Percentiles rank a stretch among this genome's conserved stretches.
These are phyloP conservation scores for Tricholauxania praeusta DNA, from an alignment of 2,888 invertebrate species.

Conservation along the genomic window DNA sequence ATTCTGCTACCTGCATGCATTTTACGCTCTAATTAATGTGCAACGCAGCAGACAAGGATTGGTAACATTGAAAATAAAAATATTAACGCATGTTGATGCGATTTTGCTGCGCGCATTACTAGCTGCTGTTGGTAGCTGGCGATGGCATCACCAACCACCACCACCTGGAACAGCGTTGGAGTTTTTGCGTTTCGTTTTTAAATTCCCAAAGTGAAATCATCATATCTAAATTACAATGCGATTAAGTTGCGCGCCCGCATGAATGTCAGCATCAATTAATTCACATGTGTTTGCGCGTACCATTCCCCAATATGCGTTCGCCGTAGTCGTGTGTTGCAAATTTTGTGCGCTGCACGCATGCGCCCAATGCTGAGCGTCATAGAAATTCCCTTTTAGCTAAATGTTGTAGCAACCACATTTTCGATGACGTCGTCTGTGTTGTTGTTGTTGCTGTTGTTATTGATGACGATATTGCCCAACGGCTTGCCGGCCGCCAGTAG, in stretches of 20 bases:
- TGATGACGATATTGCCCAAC: no score
- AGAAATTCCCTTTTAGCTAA: no score
- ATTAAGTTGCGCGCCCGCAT: constrained; percentile 38
- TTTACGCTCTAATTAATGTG: constrained; percentile 34
- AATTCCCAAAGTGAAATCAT: constrained; percentile 41
- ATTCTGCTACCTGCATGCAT: constrained; percentile 8
- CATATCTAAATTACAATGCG: constrained; percentile 41
- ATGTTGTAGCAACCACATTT: no score
- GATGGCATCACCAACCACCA: not conserved
- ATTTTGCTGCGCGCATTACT: not conserved
- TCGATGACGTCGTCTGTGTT: not conserved
- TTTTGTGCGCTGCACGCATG: constrained; percentile 6
- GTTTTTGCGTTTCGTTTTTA: not conserved
- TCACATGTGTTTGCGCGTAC: constrained; percentile 13
- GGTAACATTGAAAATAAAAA: constrained; percentile 4
- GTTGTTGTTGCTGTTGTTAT: not conserved
- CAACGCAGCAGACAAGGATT: constrained; percentile 12
- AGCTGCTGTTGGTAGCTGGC: not conserved
- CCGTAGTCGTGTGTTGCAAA: not conserved
- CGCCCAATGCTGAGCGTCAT: not conserved
- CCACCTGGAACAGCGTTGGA: no score
- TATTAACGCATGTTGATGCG: not conserved
- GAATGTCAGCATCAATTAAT: constrained; percentile 43
- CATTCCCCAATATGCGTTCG: not conserved
- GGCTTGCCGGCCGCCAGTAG: no score